These are phyloP conservation scores for Loripinus fragilis DNA, from an alignment of 2,888 invertebrate genomes.

Conservation along the genomic window DNA sequence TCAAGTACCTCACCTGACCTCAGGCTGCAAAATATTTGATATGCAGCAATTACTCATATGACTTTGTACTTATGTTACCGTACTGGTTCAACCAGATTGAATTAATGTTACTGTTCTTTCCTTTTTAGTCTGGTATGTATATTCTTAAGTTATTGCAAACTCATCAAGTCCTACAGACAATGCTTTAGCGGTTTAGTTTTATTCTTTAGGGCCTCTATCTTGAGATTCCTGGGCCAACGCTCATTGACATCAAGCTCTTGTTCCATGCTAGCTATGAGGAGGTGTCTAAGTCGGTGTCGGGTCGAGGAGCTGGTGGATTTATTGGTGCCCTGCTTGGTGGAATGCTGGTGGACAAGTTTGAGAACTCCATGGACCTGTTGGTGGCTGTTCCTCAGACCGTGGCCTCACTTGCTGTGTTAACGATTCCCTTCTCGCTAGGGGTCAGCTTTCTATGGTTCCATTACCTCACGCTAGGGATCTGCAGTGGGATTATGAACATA, in stretches of 20 bases:
- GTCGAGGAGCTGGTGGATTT: conserved; percentile 61
- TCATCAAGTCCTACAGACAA: too few species aligned
- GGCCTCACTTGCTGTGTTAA: conserved; percentile 46
- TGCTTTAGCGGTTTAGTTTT: too few species aligned
- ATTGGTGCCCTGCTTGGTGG: conserved; percentile 48
- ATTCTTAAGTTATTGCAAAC: too few species aligned
- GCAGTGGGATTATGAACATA: too few species aligned
- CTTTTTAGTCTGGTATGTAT: too few species aligned
- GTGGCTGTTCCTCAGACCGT: conserved; percentile 59
- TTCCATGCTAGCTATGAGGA: conserved; percentile 63
- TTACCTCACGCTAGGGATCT: too few species aligned
- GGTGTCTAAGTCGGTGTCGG: conserved; percentile 63
- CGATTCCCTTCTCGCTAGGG: conserved; percentile 52
- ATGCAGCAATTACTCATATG: too few species aligned
- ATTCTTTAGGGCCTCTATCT: conserved; percentile 58
- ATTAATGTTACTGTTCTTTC: too few species aligned
- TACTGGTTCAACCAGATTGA: too few species aligned
- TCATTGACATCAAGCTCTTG: conserved; percentile 64
- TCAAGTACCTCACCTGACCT: too few species aligned
- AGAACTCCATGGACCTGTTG: conserved; percentile 56
- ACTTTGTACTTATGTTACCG: too few species aligned
- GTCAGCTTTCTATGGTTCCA: conserved; percentile 47
- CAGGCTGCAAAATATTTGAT: too few species aligned
- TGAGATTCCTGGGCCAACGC: conserved; percentile 69
- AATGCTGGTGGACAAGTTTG: conserved; percentile 59